Conservation (phyloP, 1,140 invertebrate genomes). For the Formica selysi region DNA sequence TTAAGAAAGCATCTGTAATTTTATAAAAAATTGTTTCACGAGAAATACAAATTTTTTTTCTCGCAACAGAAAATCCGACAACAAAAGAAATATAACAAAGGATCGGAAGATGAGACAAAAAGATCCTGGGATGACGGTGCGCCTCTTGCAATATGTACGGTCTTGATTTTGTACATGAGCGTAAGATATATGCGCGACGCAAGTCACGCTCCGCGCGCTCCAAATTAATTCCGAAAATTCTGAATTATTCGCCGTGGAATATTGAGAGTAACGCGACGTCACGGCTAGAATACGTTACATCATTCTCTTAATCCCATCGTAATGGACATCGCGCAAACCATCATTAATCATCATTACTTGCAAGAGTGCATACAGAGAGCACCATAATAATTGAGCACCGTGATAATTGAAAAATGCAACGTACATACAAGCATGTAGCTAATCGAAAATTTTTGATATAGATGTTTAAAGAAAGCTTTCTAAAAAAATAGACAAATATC, state of each 20-base stretch:
- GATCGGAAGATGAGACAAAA: neutral
- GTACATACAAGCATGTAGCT: neutral
- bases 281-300: constrained; percentile 4
- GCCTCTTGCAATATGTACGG: neutral
- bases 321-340: neutral
- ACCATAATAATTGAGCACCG: neutral
- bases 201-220: neutral
- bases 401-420: neutral
- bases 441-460: neutral
- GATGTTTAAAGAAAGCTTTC: no score
- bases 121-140: neutral
- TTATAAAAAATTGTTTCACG: neutral
- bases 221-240: constrained; percentile 49
- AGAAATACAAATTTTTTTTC: neutral
- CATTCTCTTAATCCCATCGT: constrained; percentile 14
- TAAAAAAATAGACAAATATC: neutral
- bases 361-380: neutral
- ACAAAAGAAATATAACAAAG: neutral
- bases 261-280: constrained; percentile 26
- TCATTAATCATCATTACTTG: constrained; percentile 34
- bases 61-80: neutral
- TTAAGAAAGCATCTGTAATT: neutral
- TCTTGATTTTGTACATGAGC: constrained; percentile 43
- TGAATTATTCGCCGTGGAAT: constrained; percentile 30
- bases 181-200: constrained; percentile 9